Evolutionary conservation across 1,140 invertebrate genomes (phyloP).

Genomic region (Drosophila azteca): DNA sequence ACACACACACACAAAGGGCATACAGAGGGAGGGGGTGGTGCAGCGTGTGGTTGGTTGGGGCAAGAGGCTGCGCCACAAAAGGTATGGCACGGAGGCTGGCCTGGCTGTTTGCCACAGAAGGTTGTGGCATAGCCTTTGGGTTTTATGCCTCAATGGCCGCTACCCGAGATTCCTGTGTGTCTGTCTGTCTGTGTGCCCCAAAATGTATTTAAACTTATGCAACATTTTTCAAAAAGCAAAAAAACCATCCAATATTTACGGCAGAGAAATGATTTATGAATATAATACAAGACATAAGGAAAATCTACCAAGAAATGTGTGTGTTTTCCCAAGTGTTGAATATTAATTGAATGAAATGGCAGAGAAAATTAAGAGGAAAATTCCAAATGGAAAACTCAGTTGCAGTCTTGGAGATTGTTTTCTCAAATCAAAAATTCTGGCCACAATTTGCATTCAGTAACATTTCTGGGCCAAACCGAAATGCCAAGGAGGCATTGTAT

Average conservation of each 20-base stretch:
- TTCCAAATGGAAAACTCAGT: background rate
- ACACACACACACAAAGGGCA: conserved; percentile 10
- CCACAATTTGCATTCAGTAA: too few relatives aligned
- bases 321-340: background rate
- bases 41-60: background rate
- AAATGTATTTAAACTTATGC: conserved; percentile 65
- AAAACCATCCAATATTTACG: conserved; percentile 54
- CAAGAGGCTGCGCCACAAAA: too few relatives aligned
- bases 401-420: background rate
- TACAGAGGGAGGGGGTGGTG: conserved; percentile 22
- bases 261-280: conserved; percentile 58
- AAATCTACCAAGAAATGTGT: conserved; percentile 14
- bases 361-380: background rate
- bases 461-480: too few relatives aligned
- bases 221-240: conserved; percentile 35
- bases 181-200: conserved; percentile 5
- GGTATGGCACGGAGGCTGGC: too few relatives aligned
- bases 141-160: conserved; percentile 49
- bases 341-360: conserved; percentile 36
- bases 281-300: conserved; percentile 40
- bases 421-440: background rate
- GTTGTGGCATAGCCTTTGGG: conserved; percentile 23
- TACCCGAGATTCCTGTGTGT: conserved; percentile 2
- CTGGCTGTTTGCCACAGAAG: too few relatives aligned
- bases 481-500: background rate